phyloP scores from a whole-genome alignment of 2,113 vertebrate genomes.

The Caretta caretta region DNA sequence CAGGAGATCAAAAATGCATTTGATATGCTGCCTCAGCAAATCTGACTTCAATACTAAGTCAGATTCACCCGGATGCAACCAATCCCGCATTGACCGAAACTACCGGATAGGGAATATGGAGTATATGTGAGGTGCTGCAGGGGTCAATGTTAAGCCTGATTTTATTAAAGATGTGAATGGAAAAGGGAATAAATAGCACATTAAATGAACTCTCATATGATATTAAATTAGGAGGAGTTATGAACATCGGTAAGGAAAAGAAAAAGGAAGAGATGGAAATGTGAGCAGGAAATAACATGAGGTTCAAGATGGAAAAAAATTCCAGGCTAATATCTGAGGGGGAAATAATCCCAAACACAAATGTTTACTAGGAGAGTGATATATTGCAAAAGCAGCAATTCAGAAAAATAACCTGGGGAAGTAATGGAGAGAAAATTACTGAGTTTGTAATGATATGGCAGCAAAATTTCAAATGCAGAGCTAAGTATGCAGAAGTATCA shows the following conservation, averaged over 20 bases:
- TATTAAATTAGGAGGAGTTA: not conserved
- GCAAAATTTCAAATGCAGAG: not conserved
- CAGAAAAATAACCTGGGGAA: not conserved
- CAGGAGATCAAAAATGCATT: not conserved
- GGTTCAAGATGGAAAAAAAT: not conserved
- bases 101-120: not conserved
- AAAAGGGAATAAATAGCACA: not conserved
- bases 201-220: not conserved
- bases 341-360: not conserved
- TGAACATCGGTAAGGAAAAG: not conserved
- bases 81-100: not conserved
- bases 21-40: slow-evolving; percentile 10
- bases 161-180: not conserved
- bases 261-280: not conserved
- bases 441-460: not conserved
- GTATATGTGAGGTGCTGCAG: not conserved
- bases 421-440: not conserved
- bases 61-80: not conserved
- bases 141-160: not conserved
- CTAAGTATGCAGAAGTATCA: not conserved
- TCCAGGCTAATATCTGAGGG: not conserved
- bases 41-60: not conserved
- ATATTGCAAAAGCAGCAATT: accelerated
- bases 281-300: not conserved
- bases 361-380: not conserved